Evolutionary conservation across 2,797 vertebrate species (phyloP).

Genomic region (Eospalax fontanierii): DNA sequence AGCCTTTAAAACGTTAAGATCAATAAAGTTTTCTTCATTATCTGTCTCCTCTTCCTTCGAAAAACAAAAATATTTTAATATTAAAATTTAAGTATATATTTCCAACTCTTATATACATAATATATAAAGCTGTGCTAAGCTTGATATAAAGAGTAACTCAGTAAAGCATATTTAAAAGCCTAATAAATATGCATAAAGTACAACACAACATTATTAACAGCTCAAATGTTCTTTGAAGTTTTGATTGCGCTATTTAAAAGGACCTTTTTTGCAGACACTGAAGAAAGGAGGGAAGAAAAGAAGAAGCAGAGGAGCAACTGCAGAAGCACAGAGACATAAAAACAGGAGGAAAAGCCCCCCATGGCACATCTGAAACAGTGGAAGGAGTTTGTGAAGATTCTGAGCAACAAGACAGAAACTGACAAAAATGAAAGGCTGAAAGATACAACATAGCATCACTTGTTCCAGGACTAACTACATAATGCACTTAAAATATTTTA

Average conservation of each 20-base stretch:
- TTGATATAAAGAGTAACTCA: conserved; percentile 30
- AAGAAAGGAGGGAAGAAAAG: not conserved
- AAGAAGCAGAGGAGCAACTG: not conserved
- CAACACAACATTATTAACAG: conserved; percentile 50
- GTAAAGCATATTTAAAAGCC: conserved; percentile 65
- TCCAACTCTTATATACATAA: conserved; percentile 44
- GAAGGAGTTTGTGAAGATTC: conserved; percentile 1
- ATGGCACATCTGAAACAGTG: not conserved
- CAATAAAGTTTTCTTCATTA: conserved; percentile 94
- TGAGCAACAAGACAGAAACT: conserved; percentile 44
- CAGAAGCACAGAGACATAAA: not conserved
- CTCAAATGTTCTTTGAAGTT: conserved; percentile 56
- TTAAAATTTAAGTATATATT: conserved; percentile 62
- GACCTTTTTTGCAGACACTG: conserved; percentile 29
- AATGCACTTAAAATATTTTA: not conserved
- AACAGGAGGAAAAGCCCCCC: conserved; percentile 7
- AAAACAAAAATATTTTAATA: conserved; percentile 74
- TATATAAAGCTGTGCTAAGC: not conserved
- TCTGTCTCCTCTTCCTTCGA: conserved; percentile 95
- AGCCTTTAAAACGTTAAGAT: conserved; percentile 95
- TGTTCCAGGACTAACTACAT: conserved; percentile 34
- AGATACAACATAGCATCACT: conserved; percentile 10
- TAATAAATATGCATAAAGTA: conserved; percentile 49
- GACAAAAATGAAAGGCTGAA: conserved; percentile 21
- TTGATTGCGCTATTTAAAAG: conserved; percentile 52